phyloP scores from a whole-genome alignment of 2,888 invertebrate genomes.

The Andrena chrysosceles region DNA sequence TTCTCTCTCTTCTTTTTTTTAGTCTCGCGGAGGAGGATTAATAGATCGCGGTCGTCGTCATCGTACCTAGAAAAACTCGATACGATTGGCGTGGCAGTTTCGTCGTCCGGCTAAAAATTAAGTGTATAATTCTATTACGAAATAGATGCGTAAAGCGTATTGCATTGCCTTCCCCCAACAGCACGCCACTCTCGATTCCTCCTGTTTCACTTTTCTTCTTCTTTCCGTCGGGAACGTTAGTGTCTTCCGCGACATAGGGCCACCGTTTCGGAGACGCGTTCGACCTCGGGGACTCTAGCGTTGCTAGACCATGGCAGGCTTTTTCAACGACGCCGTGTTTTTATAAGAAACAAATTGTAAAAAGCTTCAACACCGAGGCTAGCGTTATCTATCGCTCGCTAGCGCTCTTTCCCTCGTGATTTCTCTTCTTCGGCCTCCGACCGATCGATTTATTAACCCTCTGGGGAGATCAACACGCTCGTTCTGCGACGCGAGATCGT shows the following conservation, averaged over 20 bases:
- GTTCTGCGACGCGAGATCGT: neutral
- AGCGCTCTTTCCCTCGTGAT: neutral
- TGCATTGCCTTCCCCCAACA: slow-evolving; percentile 90
- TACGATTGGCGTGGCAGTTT: slow-evolving; percentile 47
- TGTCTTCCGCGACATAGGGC: neutral
- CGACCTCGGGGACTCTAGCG: neutral
- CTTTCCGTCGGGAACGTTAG: neutral
- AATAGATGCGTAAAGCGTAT: slow-evolving; percentile 88
- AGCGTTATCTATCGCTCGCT: neutral
- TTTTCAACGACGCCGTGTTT: neutral
- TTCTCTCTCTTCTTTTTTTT: neutral
- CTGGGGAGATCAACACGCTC: neutral
- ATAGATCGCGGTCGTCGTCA: neutral
- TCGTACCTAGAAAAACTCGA: neutral
- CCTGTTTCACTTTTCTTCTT: neutral
- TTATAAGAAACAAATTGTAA: neutral
- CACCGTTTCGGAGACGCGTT: slow-evolving; percentile 19
- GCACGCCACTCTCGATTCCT: slow-evolving; percentile 79
- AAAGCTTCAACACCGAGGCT: neutral
- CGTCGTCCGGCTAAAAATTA: slow-evolving; percentile 76
- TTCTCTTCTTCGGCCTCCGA: neutral
- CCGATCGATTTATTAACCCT: neutral
- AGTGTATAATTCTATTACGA: slow-evolving; percentile 79
- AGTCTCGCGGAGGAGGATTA: slow-evolving; percentile 34
- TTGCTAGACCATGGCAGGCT: too few species aligned